Conservation (phyloP, 2,113 vertebrate genomes). For the Gallinago paraguaiae region DNA sequence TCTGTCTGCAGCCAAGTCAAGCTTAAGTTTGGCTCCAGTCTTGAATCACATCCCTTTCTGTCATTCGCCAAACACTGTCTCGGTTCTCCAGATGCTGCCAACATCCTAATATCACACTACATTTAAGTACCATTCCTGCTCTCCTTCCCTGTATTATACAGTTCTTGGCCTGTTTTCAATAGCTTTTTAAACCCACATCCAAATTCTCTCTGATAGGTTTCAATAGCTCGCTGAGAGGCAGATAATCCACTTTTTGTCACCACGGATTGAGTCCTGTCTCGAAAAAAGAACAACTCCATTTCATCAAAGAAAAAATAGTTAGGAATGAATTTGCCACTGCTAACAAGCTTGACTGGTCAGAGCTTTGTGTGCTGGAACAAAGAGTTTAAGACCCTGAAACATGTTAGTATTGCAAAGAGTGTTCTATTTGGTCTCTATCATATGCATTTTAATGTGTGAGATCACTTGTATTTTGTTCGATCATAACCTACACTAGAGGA, state of each 20-base stretch:
- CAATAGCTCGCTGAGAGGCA: neutral
- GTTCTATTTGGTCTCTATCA: neutral
- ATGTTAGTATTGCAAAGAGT: neutral
- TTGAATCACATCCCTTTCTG: neutral
- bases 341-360: conserved; percentile 36
- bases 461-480: neutral
- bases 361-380: conserved; percentile 18
- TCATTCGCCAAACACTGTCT: neutral
- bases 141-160: neutral
- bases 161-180: conserved; percentile 3
- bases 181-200: neutral
- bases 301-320: conserved; percentile 4
- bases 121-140: neutral
- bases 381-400: neutral
- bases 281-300: conserved; percentile 10
- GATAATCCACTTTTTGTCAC: conserved; percentile 55
- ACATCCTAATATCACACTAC: neutral
- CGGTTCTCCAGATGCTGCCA: neutral
- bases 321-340: neutral
- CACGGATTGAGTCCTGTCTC: neutral
- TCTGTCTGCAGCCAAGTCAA: conserved; percentile 12
- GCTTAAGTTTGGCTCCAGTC: conserved; percentile 1
- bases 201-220: neutral
- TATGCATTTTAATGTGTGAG: neutral
- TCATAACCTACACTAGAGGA: neutral